These are phyloP conservation scores for Digitonthophagus gazella DNA, from an alignment of 2,888 invertebrate species.

Conservation along the genomic window DNA sequence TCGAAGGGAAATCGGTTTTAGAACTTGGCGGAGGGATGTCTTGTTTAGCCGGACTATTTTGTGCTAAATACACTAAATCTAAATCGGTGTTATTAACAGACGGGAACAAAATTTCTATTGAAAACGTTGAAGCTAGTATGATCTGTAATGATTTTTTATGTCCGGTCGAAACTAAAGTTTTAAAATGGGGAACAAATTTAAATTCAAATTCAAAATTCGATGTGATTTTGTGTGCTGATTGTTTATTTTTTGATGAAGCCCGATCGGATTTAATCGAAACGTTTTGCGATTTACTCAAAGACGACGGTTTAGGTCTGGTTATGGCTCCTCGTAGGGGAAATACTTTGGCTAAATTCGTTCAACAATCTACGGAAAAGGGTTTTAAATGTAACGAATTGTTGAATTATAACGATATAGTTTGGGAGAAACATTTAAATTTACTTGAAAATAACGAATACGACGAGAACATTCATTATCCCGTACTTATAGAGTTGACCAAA, in stretches of 20 bases:
- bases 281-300: conserved; percentile 62
- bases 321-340: conserved; percentile 75
- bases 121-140: conserved; percentile 67
- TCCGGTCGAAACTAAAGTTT: conserved; percentile 54
- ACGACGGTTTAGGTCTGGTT: conserved; percentile 65
- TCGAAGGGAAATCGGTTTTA: conserved; percentile 66
- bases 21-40: conserved; percentile 87
- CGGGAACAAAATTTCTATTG: conserved; percentile 73
- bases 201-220: conserved; percentile 56
- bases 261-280: conserved; percentile 66
- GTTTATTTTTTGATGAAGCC: conserved; percentile 75
- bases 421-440: conserved; percentile 65
- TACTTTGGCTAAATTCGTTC: conserved; percentile 68
- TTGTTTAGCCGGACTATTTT: conserved; percentile 73
- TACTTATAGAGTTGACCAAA: conserved; percentile 64
- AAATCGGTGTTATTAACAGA: conserved; percentile 70
- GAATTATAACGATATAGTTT: conserved; percentile 64
- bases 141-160: conserved; percentile 61
- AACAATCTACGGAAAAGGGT: conserved; percentile 59
- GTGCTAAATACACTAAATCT: conserved; percentile 66
- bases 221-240: conserved; percentile 74
- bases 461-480: conserved; percentile 70
- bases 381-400: conserved; percentile 59
- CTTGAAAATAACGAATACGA: conserved; percentile 62
- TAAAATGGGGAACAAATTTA: conserved; percentile 56